Evolutionary conservation across 2,888 invertebrate species (phyloP), one percentile per base, ranked within the genome.

Genomic region (Elegia similella): DNA sequence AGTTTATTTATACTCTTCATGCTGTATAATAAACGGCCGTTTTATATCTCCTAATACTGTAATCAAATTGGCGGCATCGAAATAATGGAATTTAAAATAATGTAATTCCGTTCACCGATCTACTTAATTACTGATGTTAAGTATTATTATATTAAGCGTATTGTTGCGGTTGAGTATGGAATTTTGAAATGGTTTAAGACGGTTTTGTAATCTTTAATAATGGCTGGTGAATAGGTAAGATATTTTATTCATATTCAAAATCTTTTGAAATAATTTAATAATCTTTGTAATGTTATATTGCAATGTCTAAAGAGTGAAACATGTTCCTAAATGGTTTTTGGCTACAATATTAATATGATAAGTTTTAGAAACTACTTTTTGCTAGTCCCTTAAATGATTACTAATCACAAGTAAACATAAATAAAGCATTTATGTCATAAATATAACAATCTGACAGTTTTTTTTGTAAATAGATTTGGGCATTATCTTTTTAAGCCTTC

Each of bases 381-480:
- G 42, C 46, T 59, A 56, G 54, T 54, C 34, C 13, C 15, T n/a
- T 16, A 30, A 59, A 50, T 56, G 42, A 32, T 50, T 50, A 23
- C 34, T 7, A 32, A 48, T 48, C 13, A 47, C 32, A 34, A 17
- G 38, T 5, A 48, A 43, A 52, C 17, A 1, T 10, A 50, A 34
- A 8, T 6, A 7, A 46, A 32, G 15, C 17, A 5, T 46, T 8
- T 32, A 10, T 32, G 7, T 8, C 32, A 32, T 6, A 32, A 7
- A 8, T 10, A 32, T 6, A 1, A 32, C 5, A 32, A 23, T 23
- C 23, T 23, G 23, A 23, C 23, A 23, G 23, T 3, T 23, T 23
- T 23, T 23, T 3, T 23, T 23, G 23, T 23, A 23, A 23, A 23
- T 23, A 5, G 23, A 23, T 2, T 23, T 3, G 23, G 23, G 23